Evolutionary conservation across 2,113 vertebrate genomes (phyloP).

Genomic region (Hippocampus comes): DNA sequence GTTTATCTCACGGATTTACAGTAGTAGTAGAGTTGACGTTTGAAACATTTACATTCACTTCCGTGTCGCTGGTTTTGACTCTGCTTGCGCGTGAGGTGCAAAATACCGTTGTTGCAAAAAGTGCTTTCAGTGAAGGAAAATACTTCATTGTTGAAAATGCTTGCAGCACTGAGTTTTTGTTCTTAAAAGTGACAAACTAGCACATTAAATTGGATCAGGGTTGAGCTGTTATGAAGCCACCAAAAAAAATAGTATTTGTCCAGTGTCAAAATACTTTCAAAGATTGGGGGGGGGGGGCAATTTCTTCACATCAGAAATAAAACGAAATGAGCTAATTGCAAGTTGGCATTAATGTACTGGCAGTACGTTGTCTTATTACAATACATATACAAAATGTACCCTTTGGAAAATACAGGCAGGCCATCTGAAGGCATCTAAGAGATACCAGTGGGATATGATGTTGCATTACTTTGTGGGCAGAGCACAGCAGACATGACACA

Average conservation of each 20-base stretch:
- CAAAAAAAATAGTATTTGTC: neutral
- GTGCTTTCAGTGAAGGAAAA: conserved; percentile 40
- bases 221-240: neutral
- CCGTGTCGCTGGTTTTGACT: conserved; percentile 13
- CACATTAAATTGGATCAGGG: conserved; percentile 20
- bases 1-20: neutral
- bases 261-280: neutral
- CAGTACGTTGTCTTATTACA: conserved; percentile 18
- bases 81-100: conserved; percentile 14
- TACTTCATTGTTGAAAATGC: conserved; percentile 5
- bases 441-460: conserved; percentile 42
- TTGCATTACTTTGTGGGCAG: conserved; percentile 33
- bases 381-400: conserved; percentile 55
- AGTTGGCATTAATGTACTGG: conserved; percentile 42
- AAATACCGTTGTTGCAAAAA: conserved; percentile 9
- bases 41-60: conserved; percentile 24
- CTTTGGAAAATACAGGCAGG: conserved; percentile 57
- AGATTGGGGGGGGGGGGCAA: conserved; percentile 16
- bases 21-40: conserved; percentile 7
- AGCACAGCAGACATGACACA: conserved; percentile 64
- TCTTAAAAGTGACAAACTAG: conserved; percentile 19
- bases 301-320: conserved; percentile 18
- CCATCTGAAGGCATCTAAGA: conserved; percentile 53
- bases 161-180: conserved; percentile 9
- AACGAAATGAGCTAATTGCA: conserved; percentile 18